Conservation (phyloP, 2,113 vertebrate species). For the Neomonachus schauinslandi region DNA sequence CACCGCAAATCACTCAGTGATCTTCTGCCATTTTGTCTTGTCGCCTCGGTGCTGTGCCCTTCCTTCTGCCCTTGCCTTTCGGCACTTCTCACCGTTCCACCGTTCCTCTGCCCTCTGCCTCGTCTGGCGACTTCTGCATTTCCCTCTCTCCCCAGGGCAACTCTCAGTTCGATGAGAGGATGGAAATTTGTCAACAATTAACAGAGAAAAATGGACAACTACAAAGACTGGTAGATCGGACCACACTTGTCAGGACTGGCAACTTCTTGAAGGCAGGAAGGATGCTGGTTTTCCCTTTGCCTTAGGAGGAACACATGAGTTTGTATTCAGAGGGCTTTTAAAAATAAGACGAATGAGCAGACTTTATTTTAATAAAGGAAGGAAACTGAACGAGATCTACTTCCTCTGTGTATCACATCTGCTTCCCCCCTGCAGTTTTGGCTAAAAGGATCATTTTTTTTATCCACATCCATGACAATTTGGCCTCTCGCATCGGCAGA, state of each 20-base stretch:
- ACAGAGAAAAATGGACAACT: background rate
- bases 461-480: slow-evolving; percentile 58
- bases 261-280: slow-evolving; percentile 50
- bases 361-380: slow-evolving; percentile 68
- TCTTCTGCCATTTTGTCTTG: background rate
- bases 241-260: background rate
- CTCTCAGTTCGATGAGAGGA: slow-evolving; percentile 16
- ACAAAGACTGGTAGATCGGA: background rate
- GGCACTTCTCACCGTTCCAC: background rate
- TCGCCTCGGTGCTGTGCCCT: background rate
- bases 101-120: background rate
- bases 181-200: background rate
- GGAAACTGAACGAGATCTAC: slow-evolving; percentile 31
- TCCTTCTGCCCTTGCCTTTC: background rate
- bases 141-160: slow-evolving; percentile 1
- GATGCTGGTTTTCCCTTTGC: slow-evolving; percentile 5
- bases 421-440: slow-evolving; percentile 72
- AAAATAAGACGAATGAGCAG: slow-evolving; percentile 48
- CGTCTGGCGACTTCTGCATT: background rate
- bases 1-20: background rate
- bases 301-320: background rate
- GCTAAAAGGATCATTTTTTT: slow-evolving; percentile 64
- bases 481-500: slow-evolving; percentile 66
- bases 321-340: slow-evolving; percentile 54
- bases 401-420: slow-evolving; percentile 65